These are phyloP conservation scores for Macropodus opercularis DNA, from an alignment of 2,797 vertebrate species.

Conservation along the genomic window DNA sequence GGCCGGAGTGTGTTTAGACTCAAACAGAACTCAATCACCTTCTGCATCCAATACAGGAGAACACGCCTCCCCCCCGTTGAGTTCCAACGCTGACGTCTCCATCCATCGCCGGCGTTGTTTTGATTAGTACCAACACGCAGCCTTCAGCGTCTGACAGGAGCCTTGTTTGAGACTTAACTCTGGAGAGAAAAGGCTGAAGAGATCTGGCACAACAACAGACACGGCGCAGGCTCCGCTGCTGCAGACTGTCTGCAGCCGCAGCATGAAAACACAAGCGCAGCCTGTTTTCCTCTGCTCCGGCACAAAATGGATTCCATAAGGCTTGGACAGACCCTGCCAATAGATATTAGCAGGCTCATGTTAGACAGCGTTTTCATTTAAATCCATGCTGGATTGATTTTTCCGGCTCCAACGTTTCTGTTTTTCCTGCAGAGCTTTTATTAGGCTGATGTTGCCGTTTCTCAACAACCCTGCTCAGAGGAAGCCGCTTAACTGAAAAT, in stretches of 20 bases:
- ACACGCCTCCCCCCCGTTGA: constrained; percentile 8
- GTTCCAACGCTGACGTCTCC: constrained; percentile 45
- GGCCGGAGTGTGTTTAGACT: no score
- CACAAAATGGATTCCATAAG: constrained; percentile 63
- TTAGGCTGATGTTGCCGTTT: constrained; percentile 22
- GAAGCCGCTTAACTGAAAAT: constrained; percentile 9
- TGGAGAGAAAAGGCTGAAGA: constrained; percentile 45
- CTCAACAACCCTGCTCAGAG: constrained; percentile 14
- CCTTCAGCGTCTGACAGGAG: constrained; percentile 47
- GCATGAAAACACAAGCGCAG: constrained; percentile 50
- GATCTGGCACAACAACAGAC: constrained; percentile 64
- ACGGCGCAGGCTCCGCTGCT: constrained; percentile 26
- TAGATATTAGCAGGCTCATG: constrained; percentile 54
- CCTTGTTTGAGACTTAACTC: constrained; percentile 55
- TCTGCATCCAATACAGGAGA: constrained; percentile 47
- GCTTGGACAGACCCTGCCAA: constrained; percentile 29
- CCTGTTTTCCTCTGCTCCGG: constrained; percentile 42
- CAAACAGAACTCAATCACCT: no score
- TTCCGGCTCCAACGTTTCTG: constrained; percentile 43
- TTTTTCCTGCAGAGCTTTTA: constrained; percentile 47
- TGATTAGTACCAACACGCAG: constrained; percentile 52
- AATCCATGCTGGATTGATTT: constrained; percentile 52
- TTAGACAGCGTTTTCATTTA: constrained; percentile 48
- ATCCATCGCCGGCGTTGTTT: constrained; percentile 47
- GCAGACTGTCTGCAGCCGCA: constrained; percentile 38